Evolutionary conservation across 2,888 invertebrate species (phyloP), one percentile per base, ranked within the genome.

Genomic region (Sclerodermus sp.): DNA sequence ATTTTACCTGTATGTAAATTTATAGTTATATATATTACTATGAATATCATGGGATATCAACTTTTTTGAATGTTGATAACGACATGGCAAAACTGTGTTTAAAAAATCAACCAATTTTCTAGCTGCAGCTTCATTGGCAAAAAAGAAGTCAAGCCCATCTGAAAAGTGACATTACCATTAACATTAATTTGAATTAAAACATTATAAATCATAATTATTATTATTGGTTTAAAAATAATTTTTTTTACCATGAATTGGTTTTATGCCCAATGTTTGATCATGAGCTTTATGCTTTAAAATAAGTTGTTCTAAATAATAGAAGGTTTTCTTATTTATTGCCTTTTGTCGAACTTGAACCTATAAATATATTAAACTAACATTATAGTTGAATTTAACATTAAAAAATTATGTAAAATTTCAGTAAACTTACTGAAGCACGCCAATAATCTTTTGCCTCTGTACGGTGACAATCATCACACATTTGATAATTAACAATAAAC

Each of bases 391-490:
- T 30, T 30, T 30, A 30, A 30, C 30, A 30, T 30, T 30, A n/a
- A n/a, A n/a, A n/a, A n/a, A n/a, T n/a, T n/a, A n/a, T n/a, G n/a
- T n/a, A n/a, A 32, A 41, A 16, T 23, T 34, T 34, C 12, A n/a
- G n/a, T n/a, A n/a, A n/a, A 68, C 70, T 71, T 44, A 88, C 88
- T 50, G 84, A 79, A 29, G 97, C 94, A 68, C 91, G 89, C 99
- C 99, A 99, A 74, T 87, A 99, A 79, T 99, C 91, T 77, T 99
- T 96, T 0, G 98, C 98, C 79, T 99, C 98, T 0, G 90, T 87
- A 13, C 96, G 86, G 77, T 98, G 97, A 77, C 99, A 99, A 51
- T 96, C 94, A 72, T 93, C 91, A 78, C 99, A 99, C 93, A 98
- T 96, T 78, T 96, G 96, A 80, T 91, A 88, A 68, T 88, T 88